Evolutionary conservation across 1,140 invertebrate species (phyloP).

Genomic region (Gonatopus flavifemur): DNA sequence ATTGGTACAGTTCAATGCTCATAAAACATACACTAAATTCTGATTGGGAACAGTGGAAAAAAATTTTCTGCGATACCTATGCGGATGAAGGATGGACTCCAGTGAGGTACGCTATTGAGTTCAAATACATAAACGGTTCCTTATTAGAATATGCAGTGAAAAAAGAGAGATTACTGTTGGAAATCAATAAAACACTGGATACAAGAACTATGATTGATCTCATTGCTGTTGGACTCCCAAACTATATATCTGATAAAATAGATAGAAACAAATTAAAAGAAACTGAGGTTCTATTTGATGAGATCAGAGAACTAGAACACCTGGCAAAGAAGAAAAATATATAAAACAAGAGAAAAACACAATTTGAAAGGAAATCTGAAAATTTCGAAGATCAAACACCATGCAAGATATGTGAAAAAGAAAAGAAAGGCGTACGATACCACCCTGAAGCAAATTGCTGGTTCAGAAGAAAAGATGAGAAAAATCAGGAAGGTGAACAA

Average conservation of each 20-base stretch:
- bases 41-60: not conserved
- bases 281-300: not conserved
- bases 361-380: not conserved
- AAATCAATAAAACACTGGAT: not conserved
- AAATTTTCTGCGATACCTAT: not conserved
- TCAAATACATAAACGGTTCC: not conserved
- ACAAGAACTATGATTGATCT: not conserved
- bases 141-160: not conserved
- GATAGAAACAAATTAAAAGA: not conserved
- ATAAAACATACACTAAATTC: not conserved
- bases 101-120: not conserved
- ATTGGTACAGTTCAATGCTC: not conserved
- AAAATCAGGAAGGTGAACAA: not conserved
- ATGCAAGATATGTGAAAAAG: not conserved
- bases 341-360: not conserved
- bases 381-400: not conserved
- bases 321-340: not conserved
- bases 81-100: not conserved
- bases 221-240: not conserved
- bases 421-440: not conserved
- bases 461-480: conserved; percentile 14
- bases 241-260: not conserved
- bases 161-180: too few species aligned
- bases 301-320: not conserved
- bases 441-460: conserved; percentile 14